Percentiles rank a stretch among this genome's conserved stretches.
These are phyloP conservation scores for Scolopax mira DNA, from an alignment of 2,113 vertebrate species.

Conservation along the genomic window DNA sequence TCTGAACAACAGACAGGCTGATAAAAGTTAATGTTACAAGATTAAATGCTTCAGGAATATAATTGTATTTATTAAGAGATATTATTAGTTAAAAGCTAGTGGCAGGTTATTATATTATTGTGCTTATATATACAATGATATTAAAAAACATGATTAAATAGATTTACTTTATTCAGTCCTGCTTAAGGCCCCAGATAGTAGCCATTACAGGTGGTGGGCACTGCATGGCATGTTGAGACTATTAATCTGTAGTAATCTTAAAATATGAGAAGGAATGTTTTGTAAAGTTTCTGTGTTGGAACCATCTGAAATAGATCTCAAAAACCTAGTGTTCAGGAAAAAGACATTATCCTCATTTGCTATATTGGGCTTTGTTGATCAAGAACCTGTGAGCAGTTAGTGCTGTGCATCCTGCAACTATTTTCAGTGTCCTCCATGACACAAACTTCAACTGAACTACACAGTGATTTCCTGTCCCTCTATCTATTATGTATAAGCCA, in stretches of 20 bases:
- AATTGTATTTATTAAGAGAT: constrained; percentile 15
- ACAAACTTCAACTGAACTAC: not conserved
- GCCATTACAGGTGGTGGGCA: not conserved
- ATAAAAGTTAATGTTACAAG: constrained; percentile 1
- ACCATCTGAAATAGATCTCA: not conserved
- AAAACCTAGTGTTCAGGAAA: not conserved
- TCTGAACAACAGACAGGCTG: not conserved
- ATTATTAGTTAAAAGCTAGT: not conserved
- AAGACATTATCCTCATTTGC: not conserved
- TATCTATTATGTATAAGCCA: not conserved
- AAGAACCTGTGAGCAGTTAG: not conserved
- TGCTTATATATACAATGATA: not conserved
- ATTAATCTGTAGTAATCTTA: not conserved
- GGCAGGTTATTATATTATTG: not conserved
- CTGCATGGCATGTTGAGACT: not conserved
- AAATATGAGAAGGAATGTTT: not conserved
- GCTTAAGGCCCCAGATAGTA: not conserved
- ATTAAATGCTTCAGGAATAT: not conserved
- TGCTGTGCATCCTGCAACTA: not conserved
- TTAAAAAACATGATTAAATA: not conserved
- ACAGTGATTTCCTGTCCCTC: not conserved
- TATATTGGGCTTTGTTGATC: not conserved
- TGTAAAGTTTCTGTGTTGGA: not conserved
- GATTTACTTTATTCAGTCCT: not conserved
- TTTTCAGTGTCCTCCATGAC: not conserved